A percentile compares a stretch with the other conserved stretches of the same genome.
Conservation (phyloP, 1,140 invertebrate species). For the Coelopa frigida region DNA sequence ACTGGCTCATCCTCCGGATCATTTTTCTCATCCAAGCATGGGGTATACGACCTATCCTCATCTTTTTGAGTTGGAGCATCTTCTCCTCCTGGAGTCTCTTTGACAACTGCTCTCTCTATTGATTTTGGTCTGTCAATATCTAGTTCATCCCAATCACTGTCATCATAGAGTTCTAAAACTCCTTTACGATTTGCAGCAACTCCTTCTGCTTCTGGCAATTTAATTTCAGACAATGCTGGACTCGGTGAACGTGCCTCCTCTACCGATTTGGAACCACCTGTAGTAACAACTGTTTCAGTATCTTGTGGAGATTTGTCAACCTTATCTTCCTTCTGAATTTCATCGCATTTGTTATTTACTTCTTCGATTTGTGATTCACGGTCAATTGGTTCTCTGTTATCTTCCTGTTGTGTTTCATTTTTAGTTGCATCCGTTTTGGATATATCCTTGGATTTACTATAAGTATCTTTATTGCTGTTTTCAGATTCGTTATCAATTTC, state of each 20-base stretch:
- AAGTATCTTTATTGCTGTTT: constrained; percentile 1
- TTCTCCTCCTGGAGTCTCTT: constrained; percentile 14
- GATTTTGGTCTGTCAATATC: constrained; percentile 37
- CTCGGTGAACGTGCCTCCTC: constrained; percentile 21
- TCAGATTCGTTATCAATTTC: constrained; percentile 11
- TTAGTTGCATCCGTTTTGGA: not conserved
- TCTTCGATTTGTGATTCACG: no score
- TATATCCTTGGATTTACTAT: constrained; percentile 2
- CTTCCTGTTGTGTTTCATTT: constrained; percentile 9
- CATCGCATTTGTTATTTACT: no score
- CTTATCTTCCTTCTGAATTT: constrained; percentile 4
- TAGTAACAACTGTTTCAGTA: not conserved
- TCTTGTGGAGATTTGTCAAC: not conserved
- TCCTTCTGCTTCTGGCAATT: constrained; percentile 15
- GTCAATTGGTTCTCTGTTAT: no score
- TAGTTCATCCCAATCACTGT: constrained; percentile 44
- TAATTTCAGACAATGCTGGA: constrained; percentile 17
- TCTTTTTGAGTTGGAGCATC: constrained; percentile 16
- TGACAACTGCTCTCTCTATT: constrained; percentile 5
- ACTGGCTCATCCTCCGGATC: constrained; percentile 30
- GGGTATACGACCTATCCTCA: constrained; percentile 56
- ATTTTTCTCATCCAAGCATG: constrained; percentile 57
- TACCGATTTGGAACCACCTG: not conserved
- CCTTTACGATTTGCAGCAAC: constrained; percentile 23
- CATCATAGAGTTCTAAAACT: constrained; percentile 41